Evolutionary conservation across 2,888 invertebrate species (phyloP).

Genomic region (Ophion ventricosus): DNA sequence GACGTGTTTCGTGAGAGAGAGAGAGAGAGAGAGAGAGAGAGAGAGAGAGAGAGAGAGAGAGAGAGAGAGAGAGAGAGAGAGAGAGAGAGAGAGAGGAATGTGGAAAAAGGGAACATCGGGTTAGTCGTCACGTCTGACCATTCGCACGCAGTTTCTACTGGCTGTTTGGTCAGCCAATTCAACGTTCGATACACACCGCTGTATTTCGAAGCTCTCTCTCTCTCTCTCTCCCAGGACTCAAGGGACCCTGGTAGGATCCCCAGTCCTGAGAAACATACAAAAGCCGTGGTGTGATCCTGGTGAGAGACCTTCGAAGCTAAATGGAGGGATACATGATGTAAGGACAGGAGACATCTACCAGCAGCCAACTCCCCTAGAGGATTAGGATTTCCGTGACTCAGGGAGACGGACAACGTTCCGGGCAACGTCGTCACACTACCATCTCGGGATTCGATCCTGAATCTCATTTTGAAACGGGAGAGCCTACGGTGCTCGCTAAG

Average conservation of each 20-base stretch:
- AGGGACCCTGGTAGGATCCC: constrained; percentile 3
- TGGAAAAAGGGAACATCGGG: neutral
- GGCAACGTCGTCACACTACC: constrained; percentile 47
- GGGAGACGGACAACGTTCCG: constrained; percentile 22
- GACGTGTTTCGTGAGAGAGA: neutral
- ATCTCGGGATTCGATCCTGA: constrained; percentile 66
- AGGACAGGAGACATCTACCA: constrained; percentile 57
- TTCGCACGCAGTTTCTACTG: constrained; percentile 15
- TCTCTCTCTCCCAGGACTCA: neutral
- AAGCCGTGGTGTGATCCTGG: constrained; percentile 19
- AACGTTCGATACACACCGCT: neutral
- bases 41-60: too few species aligned
- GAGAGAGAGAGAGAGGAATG: too few species aligned
- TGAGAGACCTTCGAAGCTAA: constrained; percentile 1
- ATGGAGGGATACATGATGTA: constrained; percentile 26
- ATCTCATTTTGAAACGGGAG: constrained; percentile 72
- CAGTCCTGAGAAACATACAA: constrained; percentile 29
- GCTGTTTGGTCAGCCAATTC: neutral
- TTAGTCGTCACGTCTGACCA: constrained; percentile 15
- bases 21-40: too few species aligned
- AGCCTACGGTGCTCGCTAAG: constrained; percentile 55
- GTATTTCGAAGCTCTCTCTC: neutral
- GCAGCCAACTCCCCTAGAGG: constrained; percentile 70
- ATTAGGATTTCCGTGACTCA: constrained; percentile 67
- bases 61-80: too few species aligned